Percentiles rank a stretch among this genome's conserved stretches.
phyloP scores from a whole-genome alignment of 2,113 vertebrate species.

The Hydropotes inermis region DNA sequence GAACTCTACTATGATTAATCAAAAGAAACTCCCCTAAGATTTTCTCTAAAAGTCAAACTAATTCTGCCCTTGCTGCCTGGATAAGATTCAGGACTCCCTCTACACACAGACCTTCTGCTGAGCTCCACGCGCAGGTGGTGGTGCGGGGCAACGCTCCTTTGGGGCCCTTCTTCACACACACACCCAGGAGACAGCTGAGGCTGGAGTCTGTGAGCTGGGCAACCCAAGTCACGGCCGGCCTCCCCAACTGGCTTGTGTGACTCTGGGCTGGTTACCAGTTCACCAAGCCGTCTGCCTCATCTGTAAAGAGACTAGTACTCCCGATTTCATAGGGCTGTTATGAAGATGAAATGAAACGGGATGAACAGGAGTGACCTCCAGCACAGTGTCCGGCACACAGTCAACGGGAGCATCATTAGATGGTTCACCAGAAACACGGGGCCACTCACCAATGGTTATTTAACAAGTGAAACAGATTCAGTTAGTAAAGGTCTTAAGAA shows the following conservation, averaged over 20 bases:
- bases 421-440: not conserved
- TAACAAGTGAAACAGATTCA: not conserved
- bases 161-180: not conserved
- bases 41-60: not conserved
- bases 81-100: not conserved
- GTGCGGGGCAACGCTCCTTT: fast-evolving
- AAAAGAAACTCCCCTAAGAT: not conserved
- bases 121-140: fast-evolving
- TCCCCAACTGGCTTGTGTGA: not conserved
- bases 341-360: not conserved
- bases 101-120: not conserved
- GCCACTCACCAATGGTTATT: not conserved
- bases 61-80: not conserved
- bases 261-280: not conserved
- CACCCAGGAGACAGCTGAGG: not conserved
- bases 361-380: not conserved
- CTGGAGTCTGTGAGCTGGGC: not conserved
- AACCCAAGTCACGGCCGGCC: not conserved
- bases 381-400: constrained; percentile 6
- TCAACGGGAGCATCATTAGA: not conserved
- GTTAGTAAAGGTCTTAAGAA: not conserved
- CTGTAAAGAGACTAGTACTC: not conserved
- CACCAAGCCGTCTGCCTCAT: not conserved
- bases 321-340: not conserved
- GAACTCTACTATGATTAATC: not conserved